Conservation (phyloP, 2,888 invertebrate genomes). For the Eristalinus aeneus region DNA sequence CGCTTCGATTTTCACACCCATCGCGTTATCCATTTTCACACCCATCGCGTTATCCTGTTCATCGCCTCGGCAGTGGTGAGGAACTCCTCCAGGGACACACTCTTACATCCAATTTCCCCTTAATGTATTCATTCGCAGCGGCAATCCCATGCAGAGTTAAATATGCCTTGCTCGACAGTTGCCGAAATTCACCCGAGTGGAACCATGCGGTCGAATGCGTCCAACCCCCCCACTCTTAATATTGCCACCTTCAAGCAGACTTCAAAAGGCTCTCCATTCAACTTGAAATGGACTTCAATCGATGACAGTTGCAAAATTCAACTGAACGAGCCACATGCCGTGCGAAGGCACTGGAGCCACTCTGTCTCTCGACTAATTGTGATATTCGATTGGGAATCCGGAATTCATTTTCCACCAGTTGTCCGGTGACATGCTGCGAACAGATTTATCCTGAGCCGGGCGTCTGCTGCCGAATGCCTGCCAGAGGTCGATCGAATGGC, state of each 20-base stretch:
- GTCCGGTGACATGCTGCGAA: neutral
- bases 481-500: slow-evolving; percentile 9
- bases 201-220: neutral
- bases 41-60: neutral
- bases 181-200: neutral
- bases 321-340: neutral
- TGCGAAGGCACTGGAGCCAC: neutral
- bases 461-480: neutral
- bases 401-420: neutral
- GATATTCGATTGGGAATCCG: neutral
- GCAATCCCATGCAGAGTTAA: neutral
- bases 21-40: neutral
- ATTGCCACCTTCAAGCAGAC: neutral
- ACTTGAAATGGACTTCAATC: neutral
- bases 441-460: neutral
- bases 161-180: neutral
- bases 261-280: neutral
- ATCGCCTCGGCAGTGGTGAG: neutral
- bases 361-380: neutral
- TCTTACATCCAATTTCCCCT: neutral
- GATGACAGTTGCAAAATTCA: neutral
- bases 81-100: neutral
- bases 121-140: neutral
- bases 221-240: neutral
- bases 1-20: neutral